Base-by-base conservation (phyloP, 2,113 vertebrate genomes). In the human (Homo sapiens) region DNA sequence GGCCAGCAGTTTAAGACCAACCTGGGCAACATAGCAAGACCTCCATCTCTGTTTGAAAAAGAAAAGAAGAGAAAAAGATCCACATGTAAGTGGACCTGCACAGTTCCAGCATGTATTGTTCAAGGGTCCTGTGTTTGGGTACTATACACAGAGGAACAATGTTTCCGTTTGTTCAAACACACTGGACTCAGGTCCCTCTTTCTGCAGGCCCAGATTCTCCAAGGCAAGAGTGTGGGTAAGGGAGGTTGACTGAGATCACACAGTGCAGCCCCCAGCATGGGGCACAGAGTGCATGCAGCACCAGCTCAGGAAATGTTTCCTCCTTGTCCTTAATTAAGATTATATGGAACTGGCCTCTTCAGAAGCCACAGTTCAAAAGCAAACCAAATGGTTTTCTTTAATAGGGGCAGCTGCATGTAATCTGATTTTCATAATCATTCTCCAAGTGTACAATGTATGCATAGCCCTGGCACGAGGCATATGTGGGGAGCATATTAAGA, bases 401-500 rank as follows among this genome's bases (percentile, higher is more conserved):
- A 38, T 12, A 1, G 73, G 48, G 66, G 43, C 94, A 43, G n/a
- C 55, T 43, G n/a, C 25, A 0, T 2, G 16, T 40, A 35, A 27
- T 6, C 61, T 32, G 80, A 75, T 84, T 70, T 84, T 83, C 88
- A 5, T 55, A 68, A 82, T n/a, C 27, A 27, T 50, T 50, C 68
- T 85, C 40, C 35, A 22, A 6, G 64, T 17, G 72, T 8, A 13
- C 38, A 23, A 6, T 8, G n/a, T 8, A 22, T 1, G 43, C 9
- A 0, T 23, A 52, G 40, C 30, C 0, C 2, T 4, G 61, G 3
- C 4, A 0, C 0, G 3, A 68, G 32, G 18, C 0, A 0, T 7
- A 0, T 0, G 6, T 3, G 6, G 0, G 27, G 0, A 8, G 27
- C 23, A 6, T 43, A 27, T 89, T 18, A 25, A 45, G 45, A 5